Conservation (phyloP, 2,888 invertebrate genomes). For the Nebria brevicollis region DNA sequence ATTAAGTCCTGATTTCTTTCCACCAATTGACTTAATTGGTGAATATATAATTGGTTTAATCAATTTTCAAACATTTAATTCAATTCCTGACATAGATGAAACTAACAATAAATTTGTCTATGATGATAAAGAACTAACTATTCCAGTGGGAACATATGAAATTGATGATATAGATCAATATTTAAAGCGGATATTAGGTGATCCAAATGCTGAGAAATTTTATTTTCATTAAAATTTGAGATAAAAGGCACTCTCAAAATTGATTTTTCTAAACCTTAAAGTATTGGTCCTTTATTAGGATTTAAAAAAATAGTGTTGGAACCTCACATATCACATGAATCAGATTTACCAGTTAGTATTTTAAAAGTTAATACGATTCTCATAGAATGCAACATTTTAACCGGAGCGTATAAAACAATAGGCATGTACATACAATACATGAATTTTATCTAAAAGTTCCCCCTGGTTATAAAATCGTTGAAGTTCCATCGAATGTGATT, state of each 20-base stretch:
- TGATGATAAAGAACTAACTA: conserved; percentile 49
- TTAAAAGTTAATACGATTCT: conserved; percentile 51
- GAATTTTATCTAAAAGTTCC: too few relatives aligned
- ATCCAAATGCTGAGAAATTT: background rate
- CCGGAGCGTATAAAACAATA: conserved; percentile 51
- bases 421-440: too few relatives aligned
- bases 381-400: background rate
- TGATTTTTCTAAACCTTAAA: conserved; percentile 38
- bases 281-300: conserved; percentile 50
- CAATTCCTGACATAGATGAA: conserved; percentile 56
- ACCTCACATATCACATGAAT: conserved; percentile 27
- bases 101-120: conserved; percentile 55
- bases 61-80: conserved; percentile 54
- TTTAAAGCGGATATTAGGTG: conserved; percentile 29
- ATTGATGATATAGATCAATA: conserved; percentile 53
- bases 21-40: conserved; percentile 49
- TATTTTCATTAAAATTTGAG: conserved; percentile 46
- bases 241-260: conserved; percentile 48
- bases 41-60: conserved; percentile 54
- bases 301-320: conserved; percentile 34
- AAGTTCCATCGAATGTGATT: too few relatives aligned
- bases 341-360: conserved; percentile 53
- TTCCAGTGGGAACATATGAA: conserved; percentile 56
- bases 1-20: conserved; percentile 50
- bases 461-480: too few relatives aligned